Percentiles rank a stretch among this genome's conserved stretches.
These are phyloP conservation scores for Sinocyclocheilus anophthalmus DNA, from an alignment of 2,113 vertebrate species.

Conservation along the genomic window DNA sequence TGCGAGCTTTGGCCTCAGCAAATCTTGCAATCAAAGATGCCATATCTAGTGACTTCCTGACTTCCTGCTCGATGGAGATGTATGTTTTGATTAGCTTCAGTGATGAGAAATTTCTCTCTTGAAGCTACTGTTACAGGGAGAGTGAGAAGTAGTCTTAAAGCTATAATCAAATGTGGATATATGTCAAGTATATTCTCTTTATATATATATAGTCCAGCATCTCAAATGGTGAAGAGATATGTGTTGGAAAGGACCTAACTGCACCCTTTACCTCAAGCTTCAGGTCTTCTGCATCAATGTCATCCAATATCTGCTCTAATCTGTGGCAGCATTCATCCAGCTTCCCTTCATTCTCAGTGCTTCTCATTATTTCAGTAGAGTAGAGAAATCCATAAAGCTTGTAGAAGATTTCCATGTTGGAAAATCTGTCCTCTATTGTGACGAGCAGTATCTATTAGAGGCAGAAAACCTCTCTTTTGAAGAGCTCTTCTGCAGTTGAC, in stretches of 20 bases:
- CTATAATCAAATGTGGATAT: too few species aligned
- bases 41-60: slow-evolving; percentile 26
- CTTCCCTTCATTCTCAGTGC: background rate
- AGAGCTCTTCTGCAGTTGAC: slow-evolving; percentile 24
- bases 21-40: slow-evolving; percentile 17
- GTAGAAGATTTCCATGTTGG: slow-evolving; percentile 29
- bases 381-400: slow-evolving; percentile 47
- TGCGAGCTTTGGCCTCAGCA: slow-evolving; percentile 31
- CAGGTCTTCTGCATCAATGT: slow-evolving; percentile 45
- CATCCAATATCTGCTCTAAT: slow-evolving; percentile 32
- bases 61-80: slow-evolving; percentile 21
- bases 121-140: too few species aligned
- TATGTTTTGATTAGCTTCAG: too few species aligned
- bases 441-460: slow-evolving; percentile 17
- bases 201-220: too few species aligned
- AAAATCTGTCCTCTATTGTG: slow-evolving; percentile 34
- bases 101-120: too few species aligned
- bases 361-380: slow-evolving; percentile 36
- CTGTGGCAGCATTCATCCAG: slow-evolving; percentile 42
- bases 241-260: slow-evolving; percentile 22
- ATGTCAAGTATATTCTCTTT: too few species aligned
- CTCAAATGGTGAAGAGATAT: background rate
- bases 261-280: slow-evolving; percentile 38
- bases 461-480: slow-evolving; percentile 8
- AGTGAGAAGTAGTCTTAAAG: too few species aligned